Base-by-base conservation (phyloP, 2,113 vertebrate species). In the Thunnus maccoyii region DNA sequence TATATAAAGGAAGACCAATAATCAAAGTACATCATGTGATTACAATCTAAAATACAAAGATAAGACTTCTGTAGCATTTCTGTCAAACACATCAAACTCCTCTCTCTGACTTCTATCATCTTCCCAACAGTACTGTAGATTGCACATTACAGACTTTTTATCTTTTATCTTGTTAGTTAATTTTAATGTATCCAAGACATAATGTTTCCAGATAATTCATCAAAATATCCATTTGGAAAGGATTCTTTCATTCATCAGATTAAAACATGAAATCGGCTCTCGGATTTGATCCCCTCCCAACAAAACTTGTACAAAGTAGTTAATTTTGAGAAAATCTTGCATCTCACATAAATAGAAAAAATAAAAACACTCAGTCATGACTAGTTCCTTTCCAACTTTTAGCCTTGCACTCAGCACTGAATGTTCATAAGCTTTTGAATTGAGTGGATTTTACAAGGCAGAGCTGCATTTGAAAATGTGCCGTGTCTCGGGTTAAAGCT, bases 341-440 rank as follows among this genome's bases (percentile, higher is more conserved):
- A 16, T 46, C 30, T 60, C 6, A 44, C 27, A 52, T 51, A 60
- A 82, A 83, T 3, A 76, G 51, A 83, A 76, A 50, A 84, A 78
- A 30, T 30, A 72, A 64, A 80, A 83, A 81, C 47, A 71, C n/a
- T 58, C 63, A 46, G 20, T 17, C 32, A 30, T 67, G 65, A 86
- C 63, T 68, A 62, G 18, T 14, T 71, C 55, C 44, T 70, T 78
- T 78, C 27, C 62, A 64, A 85, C 72, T 50, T 64, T 25, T 12
- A 44, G 70, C 76, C 70, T 54, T 65, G 46, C 61, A 20, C 20
- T 56, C 46, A 48, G 70, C 46, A 72, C 1, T 41, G 55, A 68
- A 56, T 63, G 76, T 76, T 84, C 41, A 41, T 67, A 44, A 79
- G 76, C 76, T 78, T 82, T 55, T 62, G 60, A 82, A 79, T 8